Percentiles rank a stretch among this genome's conserved stretches.
Evolutionary conservation across 2,888 invertebrate species (phyloP).

Genomic region (Agriopis leucophaearia): DNA sequence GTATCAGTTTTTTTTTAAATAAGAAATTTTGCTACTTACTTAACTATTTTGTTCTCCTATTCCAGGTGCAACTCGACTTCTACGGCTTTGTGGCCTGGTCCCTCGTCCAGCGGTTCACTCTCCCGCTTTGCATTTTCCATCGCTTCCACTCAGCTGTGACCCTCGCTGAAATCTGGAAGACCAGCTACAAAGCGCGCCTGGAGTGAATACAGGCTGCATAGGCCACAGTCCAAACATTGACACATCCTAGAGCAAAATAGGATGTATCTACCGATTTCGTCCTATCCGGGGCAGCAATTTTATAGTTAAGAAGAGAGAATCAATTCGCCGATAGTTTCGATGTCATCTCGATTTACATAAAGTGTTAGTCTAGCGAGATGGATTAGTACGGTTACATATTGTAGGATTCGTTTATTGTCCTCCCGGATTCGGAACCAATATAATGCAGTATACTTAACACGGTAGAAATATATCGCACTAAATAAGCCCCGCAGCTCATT

Average conservation of each 20-base stretch:
- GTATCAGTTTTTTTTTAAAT: not conserved
- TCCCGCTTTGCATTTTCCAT: slow-evolving; percentile 98
- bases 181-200: slow-evolving; percentile 96
- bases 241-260: slow-evolving; percentile 57
- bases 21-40: not conserved
- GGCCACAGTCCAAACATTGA: slow-evolving; percentile 60
- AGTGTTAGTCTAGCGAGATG: slow-evolving; percentile 70
- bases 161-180: slow-evolving; percentile 98
- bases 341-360: slow-evolving; percentile 71
- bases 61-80: slow-evolving; percentile 93
- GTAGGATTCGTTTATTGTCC: slow-evolving; percentile 56
- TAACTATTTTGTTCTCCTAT: slow-evolving; percentile 14
- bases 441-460: slow-evolving; percentile 38
- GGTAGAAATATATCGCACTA: slow-evolving; percentile 51
- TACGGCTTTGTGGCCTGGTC: slow-evolving; percentile 98
- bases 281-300: slow-evolving; percentile 82
- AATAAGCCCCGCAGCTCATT: slow-evolving; percentile 60
- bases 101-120: slow-evolving; percentile 95
- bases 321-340: slow-evolving; percentile 72
- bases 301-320: slow-evolving; percentile 72
- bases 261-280: slow-evolving; percentile 71
- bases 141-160: slow-evolving; percentile 98
- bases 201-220: slow-evolving; percentile 87
- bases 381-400: slow-evolving; percentile 64
- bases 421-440: slow-evolving; percentile 44